A percentile compares a stretch with the other conserved stretches of the same genome.
Evolutionary conservation across 2,113 vertebrate species (phyloP).

Genomic region (Anser brachyrhynchus): DNA sequence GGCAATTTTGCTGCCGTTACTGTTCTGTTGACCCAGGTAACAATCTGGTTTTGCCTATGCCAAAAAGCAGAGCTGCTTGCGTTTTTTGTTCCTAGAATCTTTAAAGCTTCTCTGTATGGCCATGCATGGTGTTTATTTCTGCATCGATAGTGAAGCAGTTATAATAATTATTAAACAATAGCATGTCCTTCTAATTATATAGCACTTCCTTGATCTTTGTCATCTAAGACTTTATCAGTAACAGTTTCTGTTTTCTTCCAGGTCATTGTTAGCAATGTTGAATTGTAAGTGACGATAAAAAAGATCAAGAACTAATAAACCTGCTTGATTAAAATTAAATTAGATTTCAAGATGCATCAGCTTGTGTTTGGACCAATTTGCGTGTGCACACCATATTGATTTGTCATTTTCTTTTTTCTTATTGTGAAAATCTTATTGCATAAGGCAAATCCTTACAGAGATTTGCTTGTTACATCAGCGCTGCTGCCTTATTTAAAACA

Average conservation of each 20-base stretch:
- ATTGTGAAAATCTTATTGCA: not conserved
- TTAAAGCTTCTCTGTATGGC: not conserved
- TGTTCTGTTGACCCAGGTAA: not conserved
- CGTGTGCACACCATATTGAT: not conserved
- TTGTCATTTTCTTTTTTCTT: not conserved
- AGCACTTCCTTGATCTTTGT: not conserved
- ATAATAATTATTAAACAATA: not conserved
- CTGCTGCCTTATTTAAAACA: not conserved
- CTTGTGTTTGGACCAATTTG: not conserved
- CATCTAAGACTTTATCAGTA: constrained; percentile 24
- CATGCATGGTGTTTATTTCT: not conserved
- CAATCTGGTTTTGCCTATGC: not conserved
- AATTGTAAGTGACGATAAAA: not conserved
- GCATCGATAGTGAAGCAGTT: not conserved
- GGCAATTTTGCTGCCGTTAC: not conserved
- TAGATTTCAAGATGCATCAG: not conserved
- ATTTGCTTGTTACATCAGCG: not conserved
- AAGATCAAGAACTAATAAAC: not conserved
- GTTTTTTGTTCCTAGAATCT: not conserved
- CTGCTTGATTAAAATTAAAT: not conserved
- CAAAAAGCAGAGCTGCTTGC: not conserved
- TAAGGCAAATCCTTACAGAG: not conserved
- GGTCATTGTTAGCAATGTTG: not conserved
- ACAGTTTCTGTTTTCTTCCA: constrained; percentile 8
- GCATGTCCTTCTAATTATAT: not conserved